Conservation (phyloP, 2,888 invertebrate species). For the Dexiosoma caninum region DNA sequence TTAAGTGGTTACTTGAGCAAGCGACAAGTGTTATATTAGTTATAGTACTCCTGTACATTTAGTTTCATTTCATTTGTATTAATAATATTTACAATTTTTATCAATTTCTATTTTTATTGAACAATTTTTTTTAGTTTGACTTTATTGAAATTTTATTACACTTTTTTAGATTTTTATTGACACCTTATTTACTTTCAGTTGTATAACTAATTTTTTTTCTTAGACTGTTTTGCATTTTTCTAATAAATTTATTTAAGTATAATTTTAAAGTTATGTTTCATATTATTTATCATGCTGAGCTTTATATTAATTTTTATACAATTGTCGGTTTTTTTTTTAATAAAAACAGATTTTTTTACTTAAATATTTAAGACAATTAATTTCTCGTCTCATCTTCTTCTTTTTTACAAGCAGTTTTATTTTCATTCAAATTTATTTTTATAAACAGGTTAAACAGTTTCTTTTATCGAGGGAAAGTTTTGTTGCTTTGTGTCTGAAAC, state of each 20-base stretch:
- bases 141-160: constrained; percentile 6
- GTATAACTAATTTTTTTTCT: constrained; percentile 47
- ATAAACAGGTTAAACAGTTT: neutral
- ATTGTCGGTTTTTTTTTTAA: neutral
- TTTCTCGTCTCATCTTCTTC: constrained; percentile 15
- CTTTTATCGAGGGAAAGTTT: neutral
- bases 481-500: constrained; percentile 1
- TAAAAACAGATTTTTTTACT: neutral
- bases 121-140: constrained; percentile 37
- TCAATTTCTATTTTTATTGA: constrained; percentile 49
- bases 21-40: no score
- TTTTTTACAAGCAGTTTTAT: constrained; percentile 24
- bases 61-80: neutral
- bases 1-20: no score
- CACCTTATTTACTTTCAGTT: constrained; percentile 28
- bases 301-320: constrained; percentile 24
- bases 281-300: constrained; percentile 24
- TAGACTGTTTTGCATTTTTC: neutral
- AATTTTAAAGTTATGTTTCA: neutral
- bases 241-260: constrained; percentile 1
- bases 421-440: neutral
- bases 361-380: neutral
- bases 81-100: constrained; percentile 64
- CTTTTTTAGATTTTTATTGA: constrained; percentile 12
- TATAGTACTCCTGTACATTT: neutral